These are phyloP conservation scores for Mugil cephalus DNA, from an alignment of 2,113 vertebrate species.

Conservation along the genomic window DNA sequence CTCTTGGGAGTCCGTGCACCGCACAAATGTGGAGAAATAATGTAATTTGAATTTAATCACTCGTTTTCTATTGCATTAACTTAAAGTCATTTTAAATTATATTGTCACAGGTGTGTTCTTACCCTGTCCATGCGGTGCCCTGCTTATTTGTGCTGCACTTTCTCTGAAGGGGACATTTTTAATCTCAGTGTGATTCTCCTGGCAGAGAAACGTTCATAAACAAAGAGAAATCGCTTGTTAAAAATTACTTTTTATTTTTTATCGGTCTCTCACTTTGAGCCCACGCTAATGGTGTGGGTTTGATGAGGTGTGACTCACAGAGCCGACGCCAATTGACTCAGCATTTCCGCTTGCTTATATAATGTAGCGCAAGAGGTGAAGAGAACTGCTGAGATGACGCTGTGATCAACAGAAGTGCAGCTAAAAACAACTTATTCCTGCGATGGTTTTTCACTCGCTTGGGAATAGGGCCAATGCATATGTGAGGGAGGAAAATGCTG, in stretches of 20 bases:
- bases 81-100: no score
- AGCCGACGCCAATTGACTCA: slow-evolving; percentile 64
- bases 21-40: no score
- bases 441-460: background rate
- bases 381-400: slow-evolving; percentile 6
- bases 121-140: no score
- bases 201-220: no score
- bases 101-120: no score
- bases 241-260: slow-evolving; percentile 17
- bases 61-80: no score
- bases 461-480: background rate
- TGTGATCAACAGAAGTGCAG: slow-evolving; percentile 3
- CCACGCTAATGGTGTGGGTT: slow-evolving; percentile 59
- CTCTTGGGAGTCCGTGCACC: background rate
- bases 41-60: no score
- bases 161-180: no score
- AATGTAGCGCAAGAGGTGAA: slow-evolving; percentile 44
- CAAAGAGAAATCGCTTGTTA: background rate
- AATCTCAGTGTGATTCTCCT: no score
- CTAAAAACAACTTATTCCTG: slow-evolving; percentile 21
- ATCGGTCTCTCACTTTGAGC: slow-evolving; percentile 21
- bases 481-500: background rate
- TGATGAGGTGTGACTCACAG: slow-evolving; percentile 64
- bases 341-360: slow-evolving; percentile 55
- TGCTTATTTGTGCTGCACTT: no score